These are phyloP conservation scores for Anas platyrhynchos DNA, from an alignment of 2,113 vertebrate species.

Conservation along the genomic window DNA sequence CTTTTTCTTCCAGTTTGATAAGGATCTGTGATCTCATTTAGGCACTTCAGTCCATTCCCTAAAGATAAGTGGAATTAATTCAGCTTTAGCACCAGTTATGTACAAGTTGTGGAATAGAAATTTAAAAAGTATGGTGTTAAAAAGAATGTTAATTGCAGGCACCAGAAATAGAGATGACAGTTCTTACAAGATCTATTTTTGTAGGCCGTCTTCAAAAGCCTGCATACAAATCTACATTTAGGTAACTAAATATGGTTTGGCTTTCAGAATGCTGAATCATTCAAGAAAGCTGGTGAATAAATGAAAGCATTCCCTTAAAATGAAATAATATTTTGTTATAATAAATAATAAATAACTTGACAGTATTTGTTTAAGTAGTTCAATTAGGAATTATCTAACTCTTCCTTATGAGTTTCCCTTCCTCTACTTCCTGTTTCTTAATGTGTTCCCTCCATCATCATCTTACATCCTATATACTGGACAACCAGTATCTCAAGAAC, in stretches of 20 bases:
- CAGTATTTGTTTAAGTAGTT: not conserved
- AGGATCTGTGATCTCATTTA: not conserved
- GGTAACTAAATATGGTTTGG: slow-evolving; percentile 18
- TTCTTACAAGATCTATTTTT: slow-evolving; percentile 8
- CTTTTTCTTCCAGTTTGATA: not conserved
- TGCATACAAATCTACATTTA: slow-evolving; percentile 4
- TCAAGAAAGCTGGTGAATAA: slow-evolving; percentile 52
- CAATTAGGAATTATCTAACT: not conserved
- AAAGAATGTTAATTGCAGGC: slow-evolving; percentile 6
- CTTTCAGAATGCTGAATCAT: slow-evolving; percentile 56
- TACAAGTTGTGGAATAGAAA: not conserved
- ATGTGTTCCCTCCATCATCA: not conserved
- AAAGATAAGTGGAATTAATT: not conserved
- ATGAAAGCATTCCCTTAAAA: slow-evolving; percentile 9
- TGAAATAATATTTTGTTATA: not conserved
- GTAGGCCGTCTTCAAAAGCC: not conserved
- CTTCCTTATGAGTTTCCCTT: not conserved
- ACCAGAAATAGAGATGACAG: slow-evolving; percentile 15
- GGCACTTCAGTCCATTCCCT: not conserved
- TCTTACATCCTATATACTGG: not conserved
- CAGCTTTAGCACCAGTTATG: not conserved
- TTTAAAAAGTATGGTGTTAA: not conserved
- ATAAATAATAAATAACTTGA: not conserved
- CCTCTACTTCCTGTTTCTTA: not conserved
- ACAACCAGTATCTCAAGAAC: not conserved